phyloP scores from a whole-genome alignment of 2,888 invertebrate species.

The Maniola hyperantus region DNA sequence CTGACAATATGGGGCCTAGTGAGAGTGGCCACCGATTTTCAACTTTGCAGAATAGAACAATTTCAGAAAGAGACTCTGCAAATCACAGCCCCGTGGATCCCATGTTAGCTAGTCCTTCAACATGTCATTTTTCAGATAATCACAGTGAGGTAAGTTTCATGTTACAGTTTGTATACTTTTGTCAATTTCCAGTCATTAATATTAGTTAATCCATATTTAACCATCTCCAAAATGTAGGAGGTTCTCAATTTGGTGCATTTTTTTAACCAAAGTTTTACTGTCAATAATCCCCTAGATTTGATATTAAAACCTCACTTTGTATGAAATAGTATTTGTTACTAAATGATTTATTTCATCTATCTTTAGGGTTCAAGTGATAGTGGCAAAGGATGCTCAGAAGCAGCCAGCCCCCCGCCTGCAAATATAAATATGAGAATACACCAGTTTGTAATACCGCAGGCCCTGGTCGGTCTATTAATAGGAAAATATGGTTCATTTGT shows the following conservation, averaged over 20 bases:
- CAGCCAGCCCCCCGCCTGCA: conserved; percentile 86
- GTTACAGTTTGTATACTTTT: background rate
- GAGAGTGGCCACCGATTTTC: conserved; percentile 66
- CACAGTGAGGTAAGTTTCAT: conserved; percentile 84
- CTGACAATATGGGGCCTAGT: conserved; percentile 56
- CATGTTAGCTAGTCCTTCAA: conserved; percentile 86
- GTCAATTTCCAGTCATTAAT: background rate
- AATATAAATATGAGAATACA: conserved; percentile 83
- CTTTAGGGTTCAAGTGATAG: conserved; percentile 90
- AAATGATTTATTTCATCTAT: conserved; percentile 29
- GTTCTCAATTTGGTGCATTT: no score
- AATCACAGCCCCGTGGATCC: conserved; percentile 90
- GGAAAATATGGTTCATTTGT: conserved; percentile 92
- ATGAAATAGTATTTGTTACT: no score
- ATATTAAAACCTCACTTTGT: no score
- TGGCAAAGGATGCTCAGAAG: conserved; percentile 90
- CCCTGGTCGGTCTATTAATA: conserved; percentile 92
- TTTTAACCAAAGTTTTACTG: no score
- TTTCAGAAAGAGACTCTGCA: conserved; percentile 86
- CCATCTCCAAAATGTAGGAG: no score
- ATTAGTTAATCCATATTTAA: background rate
- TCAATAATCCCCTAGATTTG: no score
- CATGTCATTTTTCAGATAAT: conserved; percentile 87
- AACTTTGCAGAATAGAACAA: conserved; percentile 64
- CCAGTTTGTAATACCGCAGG: conserved; percentile 89